phyloP scores from a whole-genome alignment of 2,113 vertebrate genomes.

The Platanista minor region DNA sequence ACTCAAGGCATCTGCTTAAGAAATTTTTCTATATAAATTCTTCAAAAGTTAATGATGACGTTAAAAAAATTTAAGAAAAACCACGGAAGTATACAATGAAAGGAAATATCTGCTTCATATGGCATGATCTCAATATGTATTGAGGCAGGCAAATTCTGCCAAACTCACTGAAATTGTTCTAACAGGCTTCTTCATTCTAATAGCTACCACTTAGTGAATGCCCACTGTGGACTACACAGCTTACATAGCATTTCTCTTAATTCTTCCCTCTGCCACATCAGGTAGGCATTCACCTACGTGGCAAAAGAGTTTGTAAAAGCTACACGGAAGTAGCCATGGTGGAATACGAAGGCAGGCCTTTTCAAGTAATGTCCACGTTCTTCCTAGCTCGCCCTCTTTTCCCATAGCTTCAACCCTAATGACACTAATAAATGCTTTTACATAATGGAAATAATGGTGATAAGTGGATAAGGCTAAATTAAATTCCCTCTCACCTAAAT shows the following conservation, averaged over 20 bases:
- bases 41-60: conserved; percentile 37
- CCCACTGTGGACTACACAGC: neutral
- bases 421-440: neutral
- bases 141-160: neutral
- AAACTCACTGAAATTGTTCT: neutral
- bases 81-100: neutral
- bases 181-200: neutral
- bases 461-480: neutral
- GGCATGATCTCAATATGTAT: neutral
- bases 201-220: neutral
- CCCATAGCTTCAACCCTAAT: neutral
- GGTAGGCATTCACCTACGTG: neutral
- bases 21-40: conserved; percentile 61
- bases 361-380: neutral
- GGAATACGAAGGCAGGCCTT: neutral
- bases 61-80: neutral
- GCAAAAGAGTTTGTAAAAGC: neutral
- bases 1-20: conserved; percentile 42
- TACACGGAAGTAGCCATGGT: neutral
- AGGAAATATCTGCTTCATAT: conserved; percentile 31
- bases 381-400: neutral
- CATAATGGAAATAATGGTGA: neutral
- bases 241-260: neutral
- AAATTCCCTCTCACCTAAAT: neutral
- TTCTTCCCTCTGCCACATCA: neutral